Evolutionary conservation across 2,888 invertebrate genomes (phyloP).

Genomic region (Isoperla grammatica): DNA sequence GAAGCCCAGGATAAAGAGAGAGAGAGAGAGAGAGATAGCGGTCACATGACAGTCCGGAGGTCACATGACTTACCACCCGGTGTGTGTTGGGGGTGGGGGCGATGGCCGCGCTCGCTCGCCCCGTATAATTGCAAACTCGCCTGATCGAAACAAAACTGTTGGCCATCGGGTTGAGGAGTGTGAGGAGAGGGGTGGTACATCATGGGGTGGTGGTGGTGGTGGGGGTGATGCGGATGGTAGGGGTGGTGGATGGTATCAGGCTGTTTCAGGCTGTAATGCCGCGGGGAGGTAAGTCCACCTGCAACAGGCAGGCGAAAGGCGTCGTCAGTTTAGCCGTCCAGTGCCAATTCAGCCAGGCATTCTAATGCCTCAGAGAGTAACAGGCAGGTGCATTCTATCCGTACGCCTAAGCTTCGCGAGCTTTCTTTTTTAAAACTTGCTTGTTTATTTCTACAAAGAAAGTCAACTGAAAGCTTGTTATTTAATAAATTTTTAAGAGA

Average conservation of each 20-base stretch:
- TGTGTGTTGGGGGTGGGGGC: conserved; percentile 29
- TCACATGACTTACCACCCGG: conserved; percentile 47
- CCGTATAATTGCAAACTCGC: conserved; percentile 45
- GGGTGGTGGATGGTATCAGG: conserved; percentile 41
- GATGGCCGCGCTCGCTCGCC: conserved; percentile 30
- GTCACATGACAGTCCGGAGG: conserved; percentile 45
- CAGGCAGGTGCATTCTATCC: background rate
- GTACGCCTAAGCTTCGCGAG: too few relatives aligned
- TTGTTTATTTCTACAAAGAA: too few relatives aligned
- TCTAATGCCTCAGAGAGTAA: background rate
- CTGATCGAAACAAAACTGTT: conserved; percentile 57
- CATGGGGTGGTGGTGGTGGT: conserved; percentile 39
- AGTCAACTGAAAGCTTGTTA: too few relatives aligned
- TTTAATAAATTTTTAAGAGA: too few relatives aligned
- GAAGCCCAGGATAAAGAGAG: conserved; percentile 21
- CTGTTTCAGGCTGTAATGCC: conserved; percentile 32
- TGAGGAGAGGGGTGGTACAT: conserved; percentile 39
- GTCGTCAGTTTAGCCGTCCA: conserved; percentile 25
- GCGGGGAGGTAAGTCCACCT: conserved; percentile 33
- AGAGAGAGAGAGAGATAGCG: conserved; percentile 38
- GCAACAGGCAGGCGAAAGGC: conserved; percentile 31
- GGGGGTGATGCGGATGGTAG: conserved; percentile 49
- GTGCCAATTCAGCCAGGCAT: conserved; percentile 6
- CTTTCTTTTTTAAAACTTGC: background rate
- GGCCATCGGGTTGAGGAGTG: conserved; percentile 45